Conservation (phyloP, 2,797 vertebrate genomes). For the Tympanoctomys barrerae region DNA sequence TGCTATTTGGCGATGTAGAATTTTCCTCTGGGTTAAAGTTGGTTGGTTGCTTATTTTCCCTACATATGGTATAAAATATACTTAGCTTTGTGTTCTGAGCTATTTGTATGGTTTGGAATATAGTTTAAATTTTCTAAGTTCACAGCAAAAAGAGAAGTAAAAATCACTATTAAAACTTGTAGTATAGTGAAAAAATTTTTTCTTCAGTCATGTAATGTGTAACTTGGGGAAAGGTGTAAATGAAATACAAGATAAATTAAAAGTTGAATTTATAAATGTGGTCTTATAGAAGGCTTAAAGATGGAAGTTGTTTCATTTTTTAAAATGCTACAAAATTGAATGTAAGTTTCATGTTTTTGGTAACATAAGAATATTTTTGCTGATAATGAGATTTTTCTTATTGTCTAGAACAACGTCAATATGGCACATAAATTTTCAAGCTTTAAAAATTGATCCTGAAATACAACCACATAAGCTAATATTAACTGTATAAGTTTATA, state of each 20-base stretch:
- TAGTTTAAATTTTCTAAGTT: slow-evolving; percentile 20
- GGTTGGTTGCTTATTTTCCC: neutral
- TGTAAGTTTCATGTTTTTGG: slow-evolving; percentile 1
- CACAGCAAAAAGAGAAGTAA: neutral
- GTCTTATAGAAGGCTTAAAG: neutral
- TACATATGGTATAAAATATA: neutral
- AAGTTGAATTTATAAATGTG: slow-evolving; percentile 19
- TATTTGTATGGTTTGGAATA: neutral
- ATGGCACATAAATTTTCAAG: slow-evolving; percentile 9
- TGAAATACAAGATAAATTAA: neutral
- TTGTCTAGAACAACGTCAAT: neutral
- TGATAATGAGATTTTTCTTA: neutral
- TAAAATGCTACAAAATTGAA: neutral
- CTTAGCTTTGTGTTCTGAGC: slow-evolving; percentile 19
- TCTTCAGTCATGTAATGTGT: neutral
- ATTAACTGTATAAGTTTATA: neutral
- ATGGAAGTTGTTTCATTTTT: neutral
- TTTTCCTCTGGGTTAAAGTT: neutral
- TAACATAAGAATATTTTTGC: neutral
- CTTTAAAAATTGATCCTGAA: neutral
- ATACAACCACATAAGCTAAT: neutral
- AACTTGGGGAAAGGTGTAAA: neutral
- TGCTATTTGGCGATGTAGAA: neutral
- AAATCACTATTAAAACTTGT: neutral
- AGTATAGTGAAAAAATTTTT: neutral